phyloP scores from a whole-genome alignment of 2,797 vertebrate genomes.

The Anguilla anguilla region DNA sequence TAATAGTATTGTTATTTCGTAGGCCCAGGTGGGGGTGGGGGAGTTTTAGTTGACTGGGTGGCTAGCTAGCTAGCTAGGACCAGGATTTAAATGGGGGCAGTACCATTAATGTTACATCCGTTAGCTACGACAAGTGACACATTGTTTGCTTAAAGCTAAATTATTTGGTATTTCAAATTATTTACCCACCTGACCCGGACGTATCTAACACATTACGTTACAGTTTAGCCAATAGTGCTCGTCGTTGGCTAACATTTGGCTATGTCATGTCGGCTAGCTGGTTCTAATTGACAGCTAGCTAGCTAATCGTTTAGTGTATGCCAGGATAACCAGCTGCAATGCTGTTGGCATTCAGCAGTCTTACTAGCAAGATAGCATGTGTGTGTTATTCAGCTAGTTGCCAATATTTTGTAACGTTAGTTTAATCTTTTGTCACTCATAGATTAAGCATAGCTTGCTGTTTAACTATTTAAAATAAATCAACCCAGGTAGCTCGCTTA shows the following conservation, averaged over 20 bases:
- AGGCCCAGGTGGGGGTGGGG: slow-evolving; percentile 58
- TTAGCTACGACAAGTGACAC: background rate
- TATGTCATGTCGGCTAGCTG: slow-evolving; percentile 19
- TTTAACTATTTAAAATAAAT: background rate
- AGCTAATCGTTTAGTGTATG: slow-evolving; percentile 34
- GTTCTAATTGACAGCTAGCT: slow-evolving; percentile 18
- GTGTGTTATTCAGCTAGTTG: background rate
- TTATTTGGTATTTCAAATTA: slow-evolving; percentile 17
- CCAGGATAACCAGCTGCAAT: background rate
- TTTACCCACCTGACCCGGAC: background rate
- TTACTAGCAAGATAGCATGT: background rate
- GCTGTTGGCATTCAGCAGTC: background rate
- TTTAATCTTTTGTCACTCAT: background rate
- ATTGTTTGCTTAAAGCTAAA: background rate
- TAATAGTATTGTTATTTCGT: slow-evolving; percentile 35
- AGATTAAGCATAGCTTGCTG: background rate
- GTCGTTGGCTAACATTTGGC: slow-evolving; percentile 70
- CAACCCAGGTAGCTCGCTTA: background rate
- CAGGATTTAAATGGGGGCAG: background rate
- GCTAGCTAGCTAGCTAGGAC: slow-evolving; percentile 14
- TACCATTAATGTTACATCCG: background rate
- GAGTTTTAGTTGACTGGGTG: slow-evolving; percentile 24
- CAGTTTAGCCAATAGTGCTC: slow-evolving; percentile 50
- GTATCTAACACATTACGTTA: slow-evolving; percentile 23
- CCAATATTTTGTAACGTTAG: background rate